Evolutionary conservation across 2,888 invertebrate genomes (phyloP).

Genomic region (Sipunculus nudus): DNA sequence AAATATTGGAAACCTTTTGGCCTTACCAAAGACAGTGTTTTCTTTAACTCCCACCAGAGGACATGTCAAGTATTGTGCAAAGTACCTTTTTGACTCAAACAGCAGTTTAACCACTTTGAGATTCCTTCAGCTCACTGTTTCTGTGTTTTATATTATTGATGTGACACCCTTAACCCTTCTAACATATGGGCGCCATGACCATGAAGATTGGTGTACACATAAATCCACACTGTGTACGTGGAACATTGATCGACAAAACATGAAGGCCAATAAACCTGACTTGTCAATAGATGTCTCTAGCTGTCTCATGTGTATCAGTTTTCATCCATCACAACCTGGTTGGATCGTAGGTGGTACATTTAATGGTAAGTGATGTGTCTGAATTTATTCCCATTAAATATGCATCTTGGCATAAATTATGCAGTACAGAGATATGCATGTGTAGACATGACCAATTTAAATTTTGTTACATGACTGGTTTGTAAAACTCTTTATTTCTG

Average conservation of each 20-base stretch:
- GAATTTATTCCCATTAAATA: background rate
- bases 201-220: slow-evolving; percentile 68
- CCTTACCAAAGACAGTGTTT: too few species aligned
- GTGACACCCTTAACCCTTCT: too few species aligned
- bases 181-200: slow-evolving; percentile 63
- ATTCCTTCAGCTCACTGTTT: background rate
- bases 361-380: slow-evolving; percentile 56
- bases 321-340: slow-evolving; percentile 67
- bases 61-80: background rate
- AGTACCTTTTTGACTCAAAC: background rate
- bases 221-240: slow-evolving; percentile 63
- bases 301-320: slow-evolving; percentile 66
- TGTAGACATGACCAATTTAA: too few species aligned
- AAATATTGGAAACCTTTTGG: too few species aligned
- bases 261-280: slow-evolving; percentile 65
- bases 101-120: background rate
- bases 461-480: too few species aligned
- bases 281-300: slow-evolving; percentile 63
- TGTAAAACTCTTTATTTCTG: too few species aligned
- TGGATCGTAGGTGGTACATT: slow-evolving; percentile 66
- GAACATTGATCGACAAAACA: slow-evolving; percentile 63
- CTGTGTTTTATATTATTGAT: too few species aligned
- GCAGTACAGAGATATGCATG: too few species aligned
- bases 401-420: too few species aligned
- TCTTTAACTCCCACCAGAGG: too few species aligned